Base-by-base conservation (phyloP, 2,888 invertebrate genomes). In the Sinodicranocentrus sp. region DNA sequence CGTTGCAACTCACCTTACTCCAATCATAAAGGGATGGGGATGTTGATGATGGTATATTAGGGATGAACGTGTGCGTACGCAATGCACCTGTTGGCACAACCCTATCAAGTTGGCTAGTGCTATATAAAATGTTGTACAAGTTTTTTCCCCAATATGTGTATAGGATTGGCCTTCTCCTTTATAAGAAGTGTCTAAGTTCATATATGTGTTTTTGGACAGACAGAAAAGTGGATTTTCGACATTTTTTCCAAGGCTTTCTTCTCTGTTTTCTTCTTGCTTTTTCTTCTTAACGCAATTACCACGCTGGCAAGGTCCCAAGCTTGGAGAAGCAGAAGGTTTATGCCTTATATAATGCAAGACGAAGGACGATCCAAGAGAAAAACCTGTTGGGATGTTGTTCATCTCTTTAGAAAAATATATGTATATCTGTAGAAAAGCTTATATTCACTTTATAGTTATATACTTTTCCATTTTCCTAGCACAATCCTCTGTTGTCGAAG, bases 31-130 rank as follows among this genome's bases (percentile, higher is more conserved):
- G 17, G 21, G 52, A 13, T 19, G 25, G 48, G 52, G 17, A 59
- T 59, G 59, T 15, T 43, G 39, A 0, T 72, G 19, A n/a, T n/a
- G n/a, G n/a, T n/a, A n/a, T 19, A 73, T 48, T 43, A 61, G 48
- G 25, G 43, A 65, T 65, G 68, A 78, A 70, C 59, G 61, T 70
- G 76, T 72, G 75, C 78, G 68, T 70, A 78, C 78, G 78, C 78
- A 78, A n/a, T 78, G 78, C 78, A 78, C 78, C 78, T 78, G 78
- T 78, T 67, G 59, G 78, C 61, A 28, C 48, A 78, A 78, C 78
- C 78, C 78, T 70, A 78, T 78, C 78, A 59, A 70, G 52, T 76
- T 76, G 67, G 59, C 65, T 76, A 23, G 76, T 73, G 73, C 73
- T 61, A 23, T 6, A n/a, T 10, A 48, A 48, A 52, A 48, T 13